Evolutionary conservation across 2,113 vertebrate species (phyloP), one percentile per base, ranked within the genome.

Genomic region (Brachyhypopomus gauderio): DNA sequence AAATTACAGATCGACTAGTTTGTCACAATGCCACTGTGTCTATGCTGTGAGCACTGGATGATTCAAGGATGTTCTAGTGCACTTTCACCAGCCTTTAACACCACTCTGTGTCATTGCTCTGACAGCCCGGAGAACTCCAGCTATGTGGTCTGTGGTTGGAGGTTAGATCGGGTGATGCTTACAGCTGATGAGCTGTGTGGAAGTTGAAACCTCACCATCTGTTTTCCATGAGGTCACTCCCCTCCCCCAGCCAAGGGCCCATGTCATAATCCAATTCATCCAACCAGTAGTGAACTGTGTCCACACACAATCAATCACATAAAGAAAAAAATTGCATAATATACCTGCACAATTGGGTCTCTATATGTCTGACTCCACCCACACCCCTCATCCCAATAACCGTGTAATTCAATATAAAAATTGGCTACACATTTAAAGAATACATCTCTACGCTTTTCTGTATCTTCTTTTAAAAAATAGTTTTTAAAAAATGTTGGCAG

Each of bases 141-240:
- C 27, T 9, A 45, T 12, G n/a, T 52, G 63, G 62, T 30, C 63
- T 72, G 52, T 52, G 45, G 63, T 52, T 19, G 36, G 56, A 70
- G 56, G n/a, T 77, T 85, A 88, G 86, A 90, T 81, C 84, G 88
- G 87, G 83, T 79, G 83, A 88, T 92, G 88, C 91, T 92, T 90
- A 91, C 89, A 89, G 85, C 88, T 89, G 90, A 91, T 91, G 89
- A 90, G 85, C 27, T 1, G 72, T 84, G 85, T 67, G 78, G 82
- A 89, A 87, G 85, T 87, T 86, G 86, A 73, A 88, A 82, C 58
- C 62, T 30, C 75, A 67, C 91, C 92, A 92, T 92, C 92, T 93
- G 91, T 86, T 91, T 89, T 88, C 86, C 87, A 3, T 90, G 86
- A 85, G 87, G 87, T 85, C 87, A 78, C 48, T 25, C 79, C 89